These are phyloP conservation scores for Nesometra sesokonis DNA, from an alignment of 35 echinoderm and acorn worm species.

Conservation along the genomic window DNA sequence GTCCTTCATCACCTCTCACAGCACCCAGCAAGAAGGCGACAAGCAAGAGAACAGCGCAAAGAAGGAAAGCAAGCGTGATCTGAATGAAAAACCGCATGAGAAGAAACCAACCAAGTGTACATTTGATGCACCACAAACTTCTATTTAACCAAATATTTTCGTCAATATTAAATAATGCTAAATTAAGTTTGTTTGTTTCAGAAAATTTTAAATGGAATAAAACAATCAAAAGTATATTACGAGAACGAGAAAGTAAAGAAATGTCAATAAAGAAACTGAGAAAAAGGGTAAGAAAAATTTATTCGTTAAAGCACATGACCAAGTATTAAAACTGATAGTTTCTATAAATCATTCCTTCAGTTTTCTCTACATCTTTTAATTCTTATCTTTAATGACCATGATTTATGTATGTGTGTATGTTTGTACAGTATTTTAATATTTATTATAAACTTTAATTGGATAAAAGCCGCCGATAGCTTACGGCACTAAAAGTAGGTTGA, in stretches of 20 bases:
- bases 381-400: too few relatives aligned
- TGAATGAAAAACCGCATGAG: neutral
- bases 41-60: neutral
- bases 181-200: neutral
- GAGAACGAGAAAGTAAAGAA: neutral
- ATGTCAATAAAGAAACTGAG: constrained; percentile 13
- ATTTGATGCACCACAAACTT: neutral
- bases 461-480: too few relatives aligned
- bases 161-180: neutral
- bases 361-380: too few relatives aligned
- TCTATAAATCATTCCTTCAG: neutral
- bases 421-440: too few relatives aligned
- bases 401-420: too few relatives aligned
- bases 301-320: neutral
- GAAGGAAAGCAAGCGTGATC: neutral
- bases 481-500: too few relatives aligned
- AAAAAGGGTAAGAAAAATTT: neutral
- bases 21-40: neutral
- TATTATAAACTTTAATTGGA: too few relatives aligned
- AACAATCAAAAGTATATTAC: neutral
- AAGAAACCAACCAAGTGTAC: neutral
- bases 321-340: neutral
- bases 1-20: neutral
- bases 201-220: neutral
- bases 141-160: too few relatives aligned